These are phyloP conservation scores for Vulpes ferrilata DNA, from an alignment of 2,113 vertebrate genomes.

Conservation along the genomic window DNA sequence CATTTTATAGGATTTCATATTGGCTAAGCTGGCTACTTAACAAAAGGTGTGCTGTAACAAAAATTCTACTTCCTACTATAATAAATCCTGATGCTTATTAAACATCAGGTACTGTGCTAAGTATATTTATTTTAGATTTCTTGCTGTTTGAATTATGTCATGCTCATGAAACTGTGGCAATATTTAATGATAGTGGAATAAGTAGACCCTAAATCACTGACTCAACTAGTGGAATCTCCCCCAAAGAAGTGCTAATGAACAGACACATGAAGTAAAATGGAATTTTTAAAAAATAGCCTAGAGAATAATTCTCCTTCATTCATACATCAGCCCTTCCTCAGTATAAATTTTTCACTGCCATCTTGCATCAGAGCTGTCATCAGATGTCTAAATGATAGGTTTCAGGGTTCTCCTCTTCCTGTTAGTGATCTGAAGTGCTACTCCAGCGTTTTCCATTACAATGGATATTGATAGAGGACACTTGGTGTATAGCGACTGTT, in stretches of 20 bases:
- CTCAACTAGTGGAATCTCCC: not conserved
- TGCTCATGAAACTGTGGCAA: constrained; percentile 42
- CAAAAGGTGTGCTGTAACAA: constrained; percentile 78
- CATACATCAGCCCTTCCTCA: not conserved
- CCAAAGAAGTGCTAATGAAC: constrained; percentile 54
- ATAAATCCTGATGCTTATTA: constrained; percentile 70
- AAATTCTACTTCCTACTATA: constrained; percentile 68
- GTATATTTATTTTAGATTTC: constrained; percentile 52
- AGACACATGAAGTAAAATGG: constrained; percentile 59
- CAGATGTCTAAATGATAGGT: constrained; percentile 63
- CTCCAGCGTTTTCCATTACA: constrained; percentile 54
- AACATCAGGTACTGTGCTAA: not conserved
- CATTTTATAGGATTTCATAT: constrained; percentile 75
- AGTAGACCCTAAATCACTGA: not conserved
- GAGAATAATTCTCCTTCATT: constrained; percentile 22
- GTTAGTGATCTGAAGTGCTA: constrained; percentile 66
- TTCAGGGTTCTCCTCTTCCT: constrained; percentile 61
- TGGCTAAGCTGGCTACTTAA: constrained; percentile 78
- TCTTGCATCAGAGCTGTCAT: constrained; percentile 34
- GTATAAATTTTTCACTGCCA: not conserved
- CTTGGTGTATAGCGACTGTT: not conserved
- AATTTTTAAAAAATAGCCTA: constrained; percentile 60
- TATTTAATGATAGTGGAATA: constrained; percentile 43
- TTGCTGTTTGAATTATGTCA: constrained; percentile 69
- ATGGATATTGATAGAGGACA: constrained; percentile 41